Base-by-base conservation (phyloP, 2,888 invertebrate species). In the Scaptomyza cyrtandrae region DNA sequence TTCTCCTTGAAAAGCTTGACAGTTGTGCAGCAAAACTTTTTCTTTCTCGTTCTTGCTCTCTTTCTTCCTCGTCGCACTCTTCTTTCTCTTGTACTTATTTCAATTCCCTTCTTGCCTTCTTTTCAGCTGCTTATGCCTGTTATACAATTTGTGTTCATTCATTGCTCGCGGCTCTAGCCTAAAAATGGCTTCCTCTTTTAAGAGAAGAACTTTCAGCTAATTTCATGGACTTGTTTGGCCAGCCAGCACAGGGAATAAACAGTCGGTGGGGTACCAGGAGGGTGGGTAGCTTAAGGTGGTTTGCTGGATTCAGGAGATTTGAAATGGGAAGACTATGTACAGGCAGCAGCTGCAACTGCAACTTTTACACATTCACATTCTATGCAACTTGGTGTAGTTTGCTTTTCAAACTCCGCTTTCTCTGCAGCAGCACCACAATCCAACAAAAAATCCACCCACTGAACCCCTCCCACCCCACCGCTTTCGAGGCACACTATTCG, bases 281-380 rank as follows among this genome's bases (percentile, higher is more conserved):
- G n/a, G 24, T 24, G 24, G 24, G 24, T 24, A 24, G n/a, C 35
- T 13, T 29, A 45, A 11, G 10, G 24, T 44, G 29, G 1, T 7
- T 33, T 19, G n/a, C 13, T 10, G 24, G 16, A 35, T 50, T 5
- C 35, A 37, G n/a, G 44, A 41, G 45, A 49, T 24, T 58, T 41
- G 14, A 46, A 60, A 55, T 62, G 64, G 52, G 46, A 31, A 16
- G n/a, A 60, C 56, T 16, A 16, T 3, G 71, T 56, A 65, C 62
- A 59, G 53, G 79, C 65, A 79, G 69, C 81, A 86, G 87, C 81
- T 86, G 81, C 81, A 86, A 64, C 64, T 86, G 87, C 87, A 82
- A 80, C 81, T 86, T 86, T 86, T 86, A 80, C 71, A 86, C 75
- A 86, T 86, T 82, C 71, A 86, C 75, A 86, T 86, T 82, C 87